Evolutionary conservation across 2,888 invertebrate species (phyloP).

Genomic region (Harpalus rubripes): DNA sequence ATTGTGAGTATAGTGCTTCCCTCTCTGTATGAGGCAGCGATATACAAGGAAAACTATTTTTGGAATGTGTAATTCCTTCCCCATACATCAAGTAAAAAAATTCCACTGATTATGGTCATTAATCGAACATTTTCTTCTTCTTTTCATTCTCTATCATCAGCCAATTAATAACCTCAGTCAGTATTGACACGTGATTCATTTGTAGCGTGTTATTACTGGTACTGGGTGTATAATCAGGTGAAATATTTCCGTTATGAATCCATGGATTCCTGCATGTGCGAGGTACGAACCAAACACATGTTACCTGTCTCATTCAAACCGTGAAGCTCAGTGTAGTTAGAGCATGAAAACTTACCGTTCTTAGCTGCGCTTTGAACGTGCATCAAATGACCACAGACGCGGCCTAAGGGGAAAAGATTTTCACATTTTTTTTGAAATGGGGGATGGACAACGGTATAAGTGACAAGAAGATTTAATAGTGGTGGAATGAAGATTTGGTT

Average conservation of each 20-base stretch:
- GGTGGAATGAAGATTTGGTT: too few species aligned
- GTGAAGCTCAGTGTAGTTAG: slow-evolving; percentile 20
- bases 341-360: slow-evolving; percentile 44
- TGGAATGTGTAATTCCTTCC: too few species aligned
- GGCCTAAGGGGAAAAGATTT: not conserved
- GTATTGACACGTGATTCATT: slow-evolving; percentile 18
- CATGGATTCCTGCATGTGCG: slow-evolving; percentile 21
- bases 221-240: slow-evolving; percentile 26
- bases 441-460: too few species aligned
- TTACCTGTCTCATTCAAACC: slow-evolving; percentile 35
- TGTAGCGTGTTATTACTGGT: not conserved
- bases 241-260: slow-evolving; percentile 49
- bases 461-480: too few species aligned
- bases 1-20: too few species aligned
- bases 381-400: not conserved
- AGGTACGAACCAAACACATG: slow-evolving; percentile 7
- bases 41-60: too few species aligned
- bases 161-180: not conserved
- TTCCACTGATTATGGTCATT: too few species aligned
- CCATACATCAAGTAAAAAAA: too few species aligned
- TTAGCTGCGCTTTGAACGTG: slow-evolving; percentile 12
- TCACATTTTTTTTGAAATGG: too few species aligned
- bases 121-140: too few species aligned
- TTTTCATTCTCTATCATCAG: not conserved
- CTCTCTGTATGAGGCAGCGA: too few species aligned